A percentile compares a stretch with the other conserved stretches of the same genome.
Conservation (phyloP, 1,140 invertebrate genomes). For the Vollenhovia emeryi region DNA sequence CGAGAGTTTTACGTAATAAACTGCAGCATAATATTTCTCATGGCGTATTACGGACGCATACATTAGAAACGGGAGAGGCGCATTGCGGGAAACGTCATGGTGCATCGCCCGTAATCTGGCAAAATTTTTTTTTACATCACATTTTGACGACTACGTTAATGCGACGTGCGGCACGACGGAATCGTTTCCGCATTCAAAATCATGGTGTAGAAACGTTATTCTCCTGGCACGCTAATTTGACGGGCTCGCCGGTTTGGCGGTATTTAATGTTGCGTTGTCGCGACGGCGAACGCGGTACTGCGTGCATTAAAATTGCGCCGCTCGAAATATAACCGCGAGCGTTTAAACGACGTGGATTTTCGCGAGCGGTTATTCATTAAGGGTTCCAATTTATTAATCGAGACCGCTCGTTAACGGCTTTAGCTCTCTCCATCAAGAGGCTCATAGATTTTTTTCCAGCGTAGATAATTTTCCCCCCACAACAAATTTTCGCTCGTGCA, state of each 20-base stretch:
- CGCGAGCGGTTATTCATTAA: conserved; percentile 46
- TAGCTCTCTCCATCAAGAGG: neutral
- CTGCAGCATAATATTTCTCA: neutral
- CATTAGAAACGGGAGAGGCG: neutral
- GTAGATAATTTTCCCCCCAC: neutral
- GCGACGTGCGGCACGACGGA: neutral
- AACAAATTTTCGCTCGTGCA: neutral
- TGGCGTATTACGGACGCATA: neutral
- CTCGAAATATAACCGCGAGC: conserved; percentile 40
- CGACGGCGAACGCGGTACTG: neutral
- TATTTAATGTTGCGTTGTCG: conserved; percentile 55
- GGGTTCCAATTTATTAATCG: conserved; percentile 34
- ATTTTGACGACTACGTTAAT: conserved; percentile 36
- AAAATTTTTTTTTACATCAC: neutral
- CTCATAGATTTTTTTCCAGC: neutral
- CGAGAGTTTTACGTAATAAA: conserved; percentile 28
- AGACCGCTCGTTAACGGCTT: neutral
- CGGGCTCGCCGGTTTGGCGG: conserved; percentile 3
- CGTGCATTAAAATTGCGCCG: conserved; percentile 30
- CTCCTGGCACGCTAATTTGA: conserved; percentile 46
- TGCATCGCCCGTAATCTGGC: neutral
- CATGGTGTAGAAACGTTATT: conserved; percentile 30
- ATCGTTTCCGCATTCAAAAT: conserved; percentile 36
- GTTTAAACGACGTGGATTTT: conserved; percentile 51
- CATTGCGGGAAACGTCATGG: neutral